Evolutionary conservation across 1,140 invertebrate species (phyloP).

Genomic region (Alviniconcha marisindica): DNA sequence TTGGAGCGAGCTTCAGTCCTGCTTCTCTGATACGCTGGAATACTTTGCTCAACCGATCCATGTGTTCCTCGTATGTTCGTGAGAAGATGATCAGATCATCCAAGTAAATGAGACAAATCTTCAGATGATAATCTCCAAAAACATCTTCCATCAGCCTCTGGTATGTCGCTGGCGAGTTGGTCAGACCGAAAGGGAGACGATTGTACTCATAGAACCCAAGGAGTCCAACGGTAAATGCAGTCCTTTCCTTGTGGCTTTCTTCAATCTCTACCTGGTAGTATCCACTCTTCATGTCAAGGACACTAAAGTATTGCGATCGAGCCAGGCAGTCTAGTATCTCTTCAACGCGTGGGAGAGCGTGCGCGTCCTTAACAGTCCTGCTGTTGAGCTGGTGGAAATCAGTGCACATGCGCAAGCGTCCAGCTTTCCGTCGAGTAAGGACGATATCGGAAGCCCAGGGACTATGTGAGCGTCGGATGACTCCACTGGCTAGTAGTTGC

Average conservation of each 20-base stretch:
- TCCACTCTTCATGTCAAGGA: slow-evolving; percentile 56
- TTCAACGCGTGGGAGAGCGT: slow-evolving; percentile 50
- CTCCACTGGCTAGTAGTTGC: slow-evolving; percentile 38
- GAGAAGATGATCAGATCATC: slow-evolving; percentile 60
- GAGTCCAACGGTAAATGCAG: too few relatives aligned
- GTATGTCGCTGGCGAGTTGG: slow-evolving; percentile 57
- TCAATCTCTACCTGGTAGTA: slow-evolving; percentile 74
- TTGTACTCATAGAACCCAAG: too few relatives aligned
- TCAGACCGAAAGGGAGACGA: slow-evolving; percentile 55
- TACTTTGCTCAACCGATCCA: too few relatives aligned
- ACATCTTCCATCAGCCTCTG: slow-evolving; percentile 57
- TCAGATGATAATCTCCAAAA: slow-evolving; percentile 48
- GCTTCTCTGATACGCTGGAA: too few relatives aligned
- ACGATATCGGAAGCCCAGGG: too few relatives aligned
- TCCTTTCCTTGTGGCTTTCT: slow-evolving; percentile 47
- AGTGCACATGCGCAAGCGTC: slow-evolving; percentile 53
- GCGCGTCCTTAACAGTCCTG: slow-evolving; percentile 48
- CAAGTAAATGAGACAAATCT: slow-evolving; percentile 51
- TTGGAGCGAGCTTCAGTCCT: too few relatives aligned
- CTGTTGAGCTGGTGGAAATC: slow-evolving; percentile 56
- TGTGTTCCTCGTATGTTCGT: too few relatives aligned
- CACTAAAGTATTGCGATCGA: slow-evolving; percentile 55
- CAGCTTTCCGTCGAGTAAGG: too few relatives aligned
- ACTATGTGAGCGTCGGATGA: slow-evolving; percentile 54
- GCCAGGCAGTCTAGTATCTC: slow-evolving; percentile 47